Evolutionary conservation across 2,113 vertebrate species (phyloP).

Genomic region (Seriola quinqueradiata): DNA sequence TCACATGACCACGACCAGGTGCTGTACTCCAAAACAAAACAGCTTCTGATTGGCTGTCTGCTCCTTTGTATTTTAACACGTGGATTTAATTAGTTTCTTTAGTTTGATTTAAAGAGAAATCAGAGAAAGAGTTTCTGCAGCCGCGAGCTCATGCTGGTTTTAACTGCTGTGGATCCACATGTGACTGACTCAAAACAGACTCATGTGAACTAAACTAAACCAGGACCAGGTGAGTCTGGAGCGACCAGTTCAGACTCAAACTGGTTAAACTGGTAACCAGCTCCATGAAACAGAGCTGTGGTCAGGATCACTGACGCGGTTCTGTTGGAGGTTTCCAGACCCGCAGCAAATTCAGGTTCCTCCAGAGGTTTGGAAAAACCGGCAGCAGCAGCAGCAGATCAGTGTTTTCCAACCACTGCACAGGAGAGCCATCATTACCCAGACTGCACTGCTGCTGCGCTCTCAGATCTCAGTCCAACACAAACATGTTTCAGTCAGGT

Average conservation of each 20-base stretch:
- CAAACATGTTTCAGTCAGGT: slow-evolving; percentile 31
- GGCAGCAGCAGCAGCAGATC: neutral
- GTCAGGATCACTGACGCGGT: neutral
- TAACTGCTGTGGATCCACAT: too few species aligned
- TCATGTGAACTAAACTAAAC: too few species aligned
- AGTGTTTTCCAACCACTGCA: slow-evolving; percentile 32
- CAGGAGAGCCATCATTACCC: slow-evolving; percentile 30
- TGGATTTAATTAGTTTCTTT: too few species aligned
- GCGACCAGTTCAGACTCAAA: neutral
- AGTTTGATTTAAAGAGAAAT: too few species aligned
- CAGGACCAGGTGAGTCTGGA: neutral
- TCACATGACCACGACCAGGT: too few species aligned
- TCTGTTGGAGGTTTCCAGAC: neutral
- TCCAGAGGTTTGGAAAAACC: neutral
- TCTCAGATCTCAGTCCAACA: slow-evolving; percentile 39
- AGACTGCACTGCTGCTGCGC: slow-evolving; percentile 34
- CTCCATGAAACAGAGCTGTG: neutral
- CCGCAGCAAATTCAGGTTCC: neutral
- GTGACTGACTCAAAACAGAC: too few species aligned
- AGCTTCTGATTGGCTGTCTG: too few species aligned
- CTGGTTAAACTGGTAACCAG: neutral
- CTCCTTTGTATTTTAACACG: too few species aligned
- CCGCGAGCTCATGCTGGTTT: too few species aligned
- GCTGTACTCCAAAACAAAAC: too few species aligned
- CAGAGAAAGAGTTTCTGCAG: too few species aligned